Conservation (phyloP, 2,113 vertebrate species). For the Epinephelus fuscoguttatus region DNA sequence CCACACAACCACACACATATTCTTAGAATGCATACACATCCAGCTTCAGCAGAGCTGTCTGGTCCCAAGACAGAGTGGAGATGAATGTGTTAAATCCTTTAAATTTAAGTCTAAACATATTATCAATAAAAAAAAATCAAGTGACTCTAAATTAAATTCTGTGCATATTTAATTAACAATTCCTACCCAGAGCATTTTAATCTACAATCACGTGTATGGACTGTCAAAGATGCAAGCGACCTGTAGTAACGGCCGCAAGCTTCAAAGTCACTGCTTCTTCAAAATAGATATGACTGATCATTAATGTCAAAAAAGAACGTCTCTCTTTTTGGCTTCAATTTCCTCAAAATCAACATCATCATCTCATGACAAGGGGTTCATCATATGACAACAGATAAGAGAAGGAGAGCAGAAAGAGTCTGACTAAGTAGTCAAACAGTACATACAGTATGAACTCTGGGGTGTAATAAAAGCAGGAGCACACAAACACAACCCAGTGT, state of each 20-base stretch:
- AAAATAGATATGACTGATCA: neutral
- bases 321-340: neutral
- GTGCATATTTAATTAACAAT: slow-evolving; percentile 1
- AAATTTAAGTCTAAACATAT: neutral
- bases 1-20: slow-evolving; percentile 1
- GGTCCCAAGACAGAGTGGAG: neutral
- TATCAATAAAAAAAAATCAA: neutral
- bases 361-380: neutral
- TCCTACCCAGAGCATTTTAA: neutral
- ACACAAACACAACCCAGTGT: neutral
- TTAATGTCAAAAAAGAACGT: neutral
- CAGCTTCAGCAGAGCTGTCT: slow-evolving; percentile 13
- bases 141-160: neutral
- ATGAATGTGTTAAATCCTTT: neutral
- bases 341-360: rapidly evolving
- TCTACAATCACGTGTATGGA: neutral
- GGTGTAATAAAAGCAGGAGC: neutral
- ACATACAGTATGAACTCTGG: neutral
- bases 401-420: neutral
- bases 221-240: neutral
- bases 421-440: neutral
- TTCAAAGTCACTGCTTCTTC: neutral
- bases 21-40: slow-evolving; percentile 16
- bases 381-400: neutral
- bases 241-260: neutral